A percentile compares a stretch with the other conserved stretches of the same genome.
Conservation (phyloP, 2,888 invertebrate species). For the Drosophila affinis region DNA sequence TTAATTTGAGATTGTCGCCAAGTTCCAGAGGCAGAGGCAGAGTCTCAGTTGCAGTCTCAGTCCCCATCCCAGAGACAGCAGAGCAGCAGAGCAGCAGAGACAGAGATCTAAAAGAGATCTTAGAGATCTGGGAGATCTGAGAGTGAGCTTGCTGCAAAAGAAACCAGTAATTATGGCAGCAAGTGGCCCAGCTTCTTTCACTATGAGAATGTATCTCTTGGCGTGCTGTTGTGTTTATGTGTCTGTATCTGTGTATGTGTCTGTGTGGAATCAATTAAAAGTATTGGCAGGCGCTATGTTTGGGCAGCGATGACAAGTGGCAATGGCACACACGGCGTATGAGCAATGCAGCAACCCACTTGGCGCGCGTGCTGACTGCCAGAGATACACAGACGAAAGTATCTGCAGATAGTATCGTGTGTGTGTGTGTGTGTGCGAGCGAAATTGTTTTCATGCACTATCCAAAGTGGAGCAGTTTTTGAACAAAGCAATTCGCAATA, state of each 20-base stretch:
- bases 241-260: conserved; percentile 29
- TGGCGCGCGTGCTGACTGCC: conserved; percentile 61
- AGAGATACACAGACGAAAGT: conserved; percentile 50
- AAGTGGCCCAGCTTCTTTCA: conserved; percentile 76
- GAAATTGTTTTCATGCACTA: conserved; percentile 76
- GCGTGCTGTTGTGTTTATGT: background rate
- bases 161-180: conserved; percentile 71
- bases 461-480: conserved; percentile 80
- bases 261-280: conserved; percentile 77
- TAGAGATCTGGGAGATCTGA: background rate
- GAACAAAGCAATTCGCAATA: conserved; percentile 81
- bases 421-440: conserved; percentile 47
- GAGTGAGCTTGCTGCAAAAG: conserved; percentile 32
- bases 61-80: background rate
- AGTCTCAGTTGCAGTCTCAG: conserved; percentile 9
- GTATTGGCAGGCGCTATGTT: conserved; percentile 72
- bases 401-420: conserved; percentile 43
- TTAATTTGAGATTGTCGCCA: conserved; percentile 79
- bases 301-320: conserved; percentile 75
- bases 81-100: too few species aligned
- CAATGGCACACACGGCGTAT: conserved; percentile 44
- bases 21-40: conserved; percentile 38
- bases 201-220: conserved; percentile 40
- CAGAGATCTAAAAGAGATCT: too few species aligned
- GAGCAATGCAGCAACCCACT: conserved; percentile 66